Base-by-base conservation (phyloP, 2,888 invertebrate species). In the Rhingia campestris region DNA sequence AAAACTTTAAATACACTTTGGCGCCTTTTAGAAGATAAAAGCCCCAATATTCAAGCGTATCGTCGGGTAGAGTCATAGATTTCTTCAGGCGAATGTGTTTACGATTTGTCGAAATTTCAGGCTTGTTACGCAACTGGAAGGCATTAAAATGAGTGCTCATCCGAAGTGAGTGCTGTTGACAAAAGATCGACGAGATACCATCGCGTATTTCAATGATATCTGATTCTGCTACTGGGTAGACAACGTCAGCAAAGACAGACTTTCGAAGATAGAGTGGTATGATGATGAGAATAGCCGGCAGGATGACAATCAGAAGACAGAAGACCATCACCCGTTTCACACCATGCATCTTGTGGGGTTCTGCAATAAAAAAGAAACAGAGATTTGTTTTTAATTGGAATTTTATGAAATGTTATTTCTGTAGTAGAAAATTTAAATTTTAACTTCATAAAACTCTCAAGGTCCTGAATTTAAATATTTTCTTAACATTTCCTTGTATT, bases 1-100 rank as follows among this genome's bases (percentile, higher is more conserved):
- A 97, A 53, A 95, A 95, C 88, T 95, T 95, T 32, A 97, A 91
- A 86, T 94, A 93, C 2, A 97, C 96, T 9, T 93, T 93, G 1
- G 97, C 96, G 32, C 96, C 96, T 90, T 94, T 94, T 59, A 96
- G 92, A 56, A 97, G 92, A 91, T 95, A 97, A 91, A 97, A 97
- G 3, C 97, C 96, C 96, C 96, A 97, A 90, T 97, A 97, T 90
- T 97, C 97, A 41, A 97, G 91, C 7, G 96, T 96, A 88, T 97
- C 97, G 90, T 97, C 97, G 0, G 96, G 96, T 84, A 97, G 91
- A 2, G 93, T 93, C 95, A 97, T 96, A 5, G 96, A 96, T 89
- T 97, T 97, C 89, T 95, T 95, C 87, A 97, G 91, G 86, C 94
- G 92, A 87, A 96, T 95, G 88, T 96, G 96, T 90, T 95, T 96